These are phyloP conservation scores for Bellardia bayeri DNA, from an alignment of 2,888 invertebrate species.

Conservation along the genomic window DNA sequence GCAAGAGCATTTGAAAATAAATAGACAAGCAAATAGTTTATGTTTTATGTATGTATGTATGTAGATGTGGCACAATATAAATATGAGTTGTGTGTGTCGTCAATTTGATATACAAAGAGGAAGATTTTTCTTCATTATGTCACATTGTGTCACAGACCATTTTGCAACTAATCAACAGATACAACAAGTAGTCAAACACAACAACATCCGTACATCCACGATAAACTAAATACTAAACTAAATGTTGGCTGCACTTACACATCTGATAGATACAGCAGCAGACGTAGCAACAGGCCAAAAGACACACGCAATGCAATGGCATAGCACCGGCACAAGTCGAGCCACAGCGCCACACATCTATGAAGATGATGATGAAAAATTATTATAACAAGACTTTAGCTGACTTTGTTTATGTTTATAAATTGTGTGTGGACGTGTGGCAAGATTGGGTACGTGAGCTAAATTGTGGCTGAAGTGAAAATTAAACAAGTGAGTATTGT, in stretches of 20 bases:
- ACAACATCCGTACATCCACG: slow-evolving; percentile 11
- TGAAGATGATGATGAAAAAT: slow-evolving; percentile 60
- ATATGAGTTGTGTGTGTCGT: neutral
- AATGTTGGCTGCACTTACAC: slow-evolving; percentile 30
- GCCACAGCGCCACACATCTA: slow-evolving; percentile 46
- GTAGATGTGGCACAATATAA: neutral
- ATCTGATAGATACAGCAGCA: slow-evolving; percentile 43
- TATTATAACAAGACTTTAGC: slow-evolving; percentile 58
- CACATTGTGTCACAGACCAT: slow-evolving; percentile 74
- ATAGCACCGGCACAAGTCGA: slow-evolving; percentile 35
- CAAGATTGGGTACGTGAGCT: slow-evolving; percentile 10
- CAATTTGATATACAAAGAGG: slow-evolving; percentile 59
- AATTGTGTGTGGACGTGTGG: slow-evolving; percentile 1
- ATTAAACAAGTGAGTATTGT: neutral
- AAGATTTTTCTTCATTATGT: slow-evolving; percentile 74
- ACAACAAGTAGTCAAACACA: slow-evolving; percentile 60
- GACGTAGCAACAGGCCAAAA: slow-evolving; percentile 50
- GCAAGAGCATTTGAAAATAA: slow-evolving; percentile 39
- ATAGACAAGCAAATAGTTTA: slow-evolving; percentile 43
- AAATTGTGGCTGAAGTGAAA: neutral
- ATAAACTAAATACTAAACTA: slow-evolving; percentile 42
- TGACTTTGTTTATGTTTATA: slow-evolving; percentile 30
- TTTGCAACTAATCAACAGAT: slow-evolving; percentile 73
- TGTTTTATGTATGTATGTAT: neutral
- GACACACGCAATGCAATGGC: slow-evolving; percentile 47